A percentile compares a stretch with the other conserved stretches of the same genome.
Conservation (phyloP, 2,888 invertebrate genomes). For the Lasioglossum vierecki region DNA sequence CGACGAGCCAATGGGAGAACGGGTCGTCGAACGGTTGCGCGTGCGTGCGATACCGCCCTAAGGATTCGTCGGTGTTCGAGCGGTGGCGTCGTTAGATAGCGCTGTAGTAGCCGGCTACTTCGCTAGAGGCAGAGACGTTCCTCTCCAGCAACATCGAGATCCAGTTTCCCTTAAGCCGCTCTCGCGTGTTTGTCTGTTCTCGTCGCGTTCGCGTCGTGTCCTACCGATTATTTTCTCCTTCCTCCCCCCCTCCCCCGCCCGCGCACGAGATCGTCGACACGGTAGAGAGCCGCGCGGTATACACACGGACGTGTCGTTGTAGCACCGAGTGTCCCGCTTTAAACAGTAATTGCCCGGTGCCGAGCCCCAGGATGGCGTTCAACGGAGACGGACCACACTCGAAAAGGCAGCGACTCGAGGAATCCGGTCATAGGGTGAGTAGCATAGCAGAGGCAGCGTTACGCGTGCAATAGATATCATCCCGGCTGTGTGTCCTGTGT, state of each 20-base stretch:
- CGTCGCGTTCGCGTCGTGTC: conserved; percentile 74
- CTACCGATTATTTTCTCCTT: conserved; percentile 77
- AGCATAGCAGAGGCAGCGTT: conserved; percentile 24
- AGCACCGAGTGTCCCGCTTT: conserved; percentile 57
- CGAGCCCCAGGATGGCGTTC: conserved; percentile 82
- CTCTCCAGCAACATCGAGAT: conserved; percentile 65
- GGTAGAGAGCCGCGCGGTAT: conserved; percentile 55
- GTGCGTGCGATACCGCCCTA: conserved; percentile 48
- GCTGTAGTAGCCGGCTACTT: conserved; percentile 62
- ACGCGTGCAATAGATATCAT: neutral
- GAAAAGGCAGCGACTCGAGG: conserved; percentile 84
- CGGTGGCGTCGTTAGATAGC: conserved; percentile 58
- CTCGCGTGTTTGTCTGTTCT: conserved; percentile 79
- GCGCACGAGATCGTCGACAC: conserved; percentile 67
- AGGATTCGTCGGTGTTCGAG: conserved; percentile 26
- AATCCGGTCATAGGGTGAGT: conserved; percentile 83
- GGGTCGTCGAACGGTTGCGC: neutral
- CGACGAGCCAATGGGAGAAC: conserved; percentile 41
- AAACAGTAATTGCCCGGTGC: conserved; percentile 60
- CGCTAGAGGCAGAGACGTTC: conserved; percentile 65
- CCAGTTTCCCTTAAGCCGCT: conserved; percentile 81
- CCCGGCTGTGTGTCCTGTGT: neutral
- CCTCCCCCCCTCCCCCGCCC: conserved; percentile 68
- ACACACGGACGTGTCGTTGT: conserved; percentile 63
- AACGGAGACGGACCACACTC: conserved; percentile 85